These are phyloP conservation scores for Actinemys pallida DNA, from an alignment of 2,113 vertebrate species.

Conservation along the genomic window DNA sequence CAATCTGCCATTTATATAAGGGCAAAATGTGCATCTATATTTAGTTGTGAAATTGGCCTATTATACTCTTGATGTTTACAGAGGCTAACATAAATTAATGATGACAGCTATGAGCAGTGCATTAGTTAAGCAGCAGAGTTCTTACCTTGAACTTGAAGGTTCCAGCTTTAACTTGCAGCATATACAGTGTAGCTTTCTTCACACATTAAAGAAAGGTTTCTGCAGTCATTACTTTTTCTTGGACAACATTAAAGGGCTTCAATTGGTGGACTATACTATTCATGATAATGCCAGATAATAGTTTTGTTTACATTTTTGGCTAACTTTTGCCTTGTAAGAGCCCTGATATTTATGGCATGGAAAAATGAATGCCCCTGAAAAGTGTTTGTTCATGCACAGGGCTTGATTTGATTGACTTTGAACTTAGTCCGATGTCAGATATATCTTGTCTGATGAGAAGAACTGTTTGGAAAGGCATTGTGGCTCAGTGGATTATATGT, in stretches of 20 bases:
- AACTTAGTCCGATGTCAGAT: constrained; percentile 25
- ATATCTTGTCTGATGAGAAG: constrained; percentile 7
- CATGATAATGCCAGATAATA: constrained; percentile 27
- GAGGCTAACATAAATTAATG: constrained; percentile 91
- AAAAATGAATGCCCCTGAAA: neutral
- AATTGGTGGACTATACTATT: neutral
- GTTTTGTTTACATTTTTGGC: constrained; percentile 52
- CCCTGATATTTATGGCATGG: neutral
- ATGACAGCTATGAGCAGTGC: constrained; percentile 86
- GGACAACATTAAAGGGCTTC: constrained; percentile 51
- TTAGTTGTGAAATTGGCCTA: constrained; percentile 91
- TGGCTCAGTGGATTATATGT: constrained; percentile 35
- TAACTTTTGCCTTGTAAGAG: constrained; percentile 30
- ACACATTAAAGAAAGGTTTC: constrained; percentile 63
- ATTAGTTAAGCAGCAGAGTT: constrained; percentile 84
- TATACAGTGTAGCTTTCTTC: constrained; percentile 64
- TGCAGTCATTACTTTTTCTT: constrained; percentile 61
- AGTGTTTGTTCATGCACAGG: constrained; percentile 20
- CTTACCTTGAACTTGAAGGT: constrained; percentile 85
- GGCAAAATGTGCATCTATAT: constrained; percentile 89
- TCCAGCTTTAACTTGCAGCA: constrained; percentile 79
- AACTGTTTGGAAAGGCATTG: constrained; percentile 19
- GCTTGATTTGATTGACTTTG: constrained; percentile 54
- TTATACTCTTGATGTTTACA: constrained; percentile 89
- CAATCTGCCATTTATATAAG: constrained; percentile 90